Conservation (phyloP, 2,797 vertebrate genomes). For the Lagocephalus sceleratus region DNA sequence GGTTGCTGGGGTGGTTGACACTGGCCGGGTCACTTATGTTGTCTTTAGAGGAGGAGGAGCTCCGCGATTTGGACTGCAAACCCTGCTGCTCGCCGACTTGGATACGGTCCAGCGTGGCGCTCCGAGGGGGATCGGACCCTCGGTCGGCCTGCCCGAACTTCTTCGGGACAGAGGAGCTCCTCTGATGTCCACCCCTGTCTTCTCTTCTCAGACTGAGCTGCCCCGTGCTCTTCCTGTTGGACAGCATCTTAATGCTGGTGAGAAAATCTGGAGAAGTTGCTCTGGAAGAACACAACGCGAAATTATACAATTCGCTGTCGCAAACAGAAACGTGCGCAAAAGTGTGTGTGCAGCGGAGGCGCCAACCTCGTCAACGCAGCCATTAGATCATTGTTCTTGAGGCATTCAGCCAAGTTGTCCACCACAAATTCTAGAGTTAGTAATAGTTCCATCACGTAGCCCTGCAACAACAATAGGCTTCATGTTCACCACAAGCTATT, state of each 20-base stretch:
- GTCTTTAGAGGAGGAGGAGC: conserved; percentile 83
- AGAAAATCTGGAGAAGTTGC: conserved; percentile 92
- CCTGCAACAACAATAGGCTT: conserved; percentile 67
- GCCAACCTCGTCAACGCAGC: conserved; percentile 87
- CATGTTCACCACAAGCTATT: background rate
- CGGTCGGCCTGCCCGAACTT: conserved; percentile 88
- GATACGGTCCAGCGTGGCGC: conserved; percentile 93
- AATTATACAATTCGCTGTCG: too few relatives aligned
- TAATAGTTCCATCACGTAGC: conserved; percentile 96
- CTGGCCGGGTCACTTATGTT: conserved; percentile 82
- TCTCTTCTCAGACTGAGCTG: conserved; percentile 84
- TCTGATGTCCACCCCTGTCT: conserved; percentile 89
- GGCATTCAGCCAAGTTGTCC: conserved; percentile 94
- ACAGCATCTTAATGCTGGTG: conserved; percentile 83
- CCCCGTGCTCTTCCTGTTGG: conserved; percentile 92
- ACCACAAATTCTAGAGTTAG: conserved; percentile 95
- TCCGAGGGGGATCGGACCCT: conserved; percentile 87
- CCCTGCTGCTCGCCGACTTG: conserved; percentile 91
- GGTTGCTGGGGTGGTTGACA: conserved; percentile 90
- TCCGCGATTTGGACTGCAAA: conserved; percentile 79
- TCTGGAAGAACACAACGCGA: conserved; percentile 62
- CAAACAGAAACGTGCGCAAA: background rate
- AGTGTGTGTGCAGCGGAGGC: conserved; percentile 1
- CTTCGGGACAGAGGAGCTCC: conserved; percentile 97
- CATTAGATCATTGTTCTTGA: conserved; percentile 93